phyloP scores from a whole-genome alignment of 1,140 invertebrate species.

The Scylla paramamosain region DNA sequence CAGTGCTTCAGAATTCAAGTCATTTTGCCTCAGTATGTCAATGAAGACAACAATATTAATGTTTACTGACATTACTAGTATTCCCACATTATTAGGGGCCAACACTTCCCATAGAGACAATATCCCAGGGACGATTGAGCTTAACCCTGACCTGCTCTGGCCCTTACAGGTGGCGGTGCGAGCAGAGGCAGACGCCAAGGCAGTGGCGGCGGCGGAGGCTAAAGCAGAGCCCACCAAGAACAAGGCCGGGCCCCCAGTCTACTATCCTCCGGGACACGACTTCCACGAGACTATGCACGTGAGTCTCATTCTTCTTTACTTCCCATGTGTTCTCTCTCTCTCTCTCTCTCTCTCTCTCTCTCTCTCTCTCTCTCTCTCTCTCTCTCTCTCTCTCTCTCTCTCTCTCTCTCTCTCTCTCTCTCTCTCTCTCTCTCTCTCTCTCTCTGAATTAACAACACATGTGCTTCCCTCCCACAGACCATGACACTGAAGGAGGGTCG shows the following conservation, averaged over 20 bases:
- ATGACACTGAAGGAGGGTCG: constrained; percentile 77
- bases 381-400: no score
- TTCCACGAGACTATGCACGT: constrained; percentile 77
- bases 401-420: no score
- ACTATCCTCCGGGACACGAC: constrained; percentile 78
- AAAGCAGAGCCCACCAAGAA: constrained; percentile 76
- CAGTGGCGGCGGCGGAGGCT: constrained; percentile 59
- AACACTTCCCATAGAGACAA: no score
- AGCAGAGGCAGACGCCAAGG: constrained; percentile 76
- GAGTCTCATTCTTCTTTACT: constrained; percentile 27
- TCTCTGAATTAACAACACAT: background rate
- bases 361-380: no score
- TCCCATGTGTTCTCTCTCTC: background rate
- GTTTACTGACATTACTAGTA: no score
- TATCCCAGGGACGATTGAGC: no score
- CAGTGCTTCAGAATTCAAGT: no score
- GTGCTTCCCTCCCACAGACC: constrained; percentile 67
- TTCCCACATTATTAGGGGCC: no score
- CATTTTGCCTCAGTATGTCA: no score
- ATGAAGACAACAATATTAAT: no score
- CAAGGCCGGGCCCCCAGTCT: constrained; percentile 76
- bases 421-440: no score
- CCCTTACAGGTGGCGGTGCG: constrained; percentile 53
- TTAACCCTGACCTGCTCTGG: background rate
- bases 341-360: constrained; percentile 4